Base-by-base conservation (phyloP, 2,888 invertebrate species). In the Brachylomia viminalis region DNA sequence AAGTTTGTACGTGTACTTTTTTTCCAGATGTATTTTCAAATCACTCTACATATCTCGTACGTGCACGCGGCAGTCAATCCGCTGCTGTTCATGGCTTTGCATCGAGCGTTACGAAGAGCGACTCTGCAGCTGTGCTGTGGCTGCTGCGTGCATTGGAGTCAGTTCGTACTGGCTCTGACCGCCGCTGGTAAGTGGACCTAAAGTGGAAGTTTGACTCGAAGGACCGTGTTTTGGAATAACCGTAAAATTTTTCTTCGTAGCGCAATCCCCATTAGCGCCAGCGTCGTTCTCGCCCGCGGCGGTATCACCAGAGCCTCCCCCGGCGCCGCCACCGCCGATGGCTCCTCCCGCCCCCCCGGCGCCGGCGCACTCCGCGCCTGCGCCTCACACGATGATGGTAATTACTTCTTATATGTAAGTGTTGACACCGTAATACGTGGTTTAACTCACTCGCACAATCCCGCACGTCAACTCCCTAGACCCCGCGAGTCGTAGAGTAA, bases 61-160 rank as follows among this genome's bases (percentile, higher is more conserved):
- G 98, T 98, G 85, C 98, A 98, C 95, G 98, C 98, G 54, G 98
- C 98, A 89, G 98, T 98, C 87, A 98, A 98, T 92, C 98, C 98
- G 6, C 97, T 98, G 56, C 96, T 98, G 85, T 98, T 98, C 94
- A 97, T 98, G 93, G 97, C 98, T 69, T 96, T 98, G 75, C 98
- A 98, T 92, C 97, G 98, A 52, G 98, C 98, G 5, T 96, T 98
- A 80, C 97, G 98, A 30, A 97, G 97, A 72, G 98, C 98, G 0
- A 97, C 98, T 58, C 94, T 98, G 70, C 98, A 98, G 92, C 95
- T 98, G 61, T 98, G 98, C 95, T 98, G 98, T 94, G 98, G 98
- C 66, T 97, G 97, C 92, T 97, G 98, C 93, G 97, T 97, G 85
- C 97, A 97, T 86, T 96, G 97, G 95, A 97, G 97, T 86, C 96